These are phyloP conservation scores for Montipora sp. DNA, from an alignment of 64 coral and sea anemone genomes.

Conservation along the genomic window DNA sequence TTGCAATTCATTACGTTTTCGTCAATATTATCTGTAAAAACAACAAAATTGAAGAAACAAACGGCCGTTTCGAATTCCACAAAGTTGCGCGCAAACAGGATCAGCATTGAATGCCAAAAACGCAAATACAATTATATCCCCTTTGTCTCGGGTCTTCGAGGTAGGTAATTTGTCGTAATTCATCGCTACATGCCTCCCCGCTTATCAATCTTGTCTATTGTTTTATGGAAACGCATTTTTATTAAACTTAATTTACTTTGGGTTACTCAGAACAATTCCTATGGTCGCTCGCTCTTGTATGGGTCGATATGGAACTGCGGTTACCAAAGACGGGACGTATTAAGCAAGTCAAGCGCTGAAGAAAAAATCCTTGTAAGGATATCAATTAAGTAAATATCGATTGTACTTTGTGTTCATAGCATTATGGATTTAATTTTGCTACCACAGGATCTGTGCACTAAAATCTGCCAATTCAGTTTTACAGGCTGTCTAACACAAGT, in stretches of 20 bases:
- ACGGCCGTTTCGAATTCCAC: constrained; percentile 21
- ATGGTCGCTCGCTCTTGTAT: constrained; percentile 25
- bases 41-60: constrained; percentile 15
- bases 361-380: background rate
- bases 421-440: background rate
- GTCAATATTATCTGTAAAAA: constrained; percentile 28
- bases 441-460: background rate
- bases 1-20: background rate
- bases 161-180: constrained; percentile 1
- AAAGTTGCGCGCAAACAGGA: constrained; percentile 27
- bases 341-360: constrained; percentile 20
- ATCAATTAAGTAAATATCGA: constrained; percentile 41
- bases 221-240: background rate
- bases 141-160: constrained; percentile 9
- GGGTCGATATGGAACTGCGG: too few species aligned
- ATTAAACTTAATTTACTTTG: constrained; percentile 45
- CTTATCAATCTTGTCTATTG: constrained; percentile 2
- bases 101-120: background rate
- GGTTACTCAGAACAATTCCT: constrained; percentile 19
- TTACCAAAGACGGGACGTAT: background rate
- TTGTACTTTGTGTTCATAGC: background rate
- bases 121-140: background rate
- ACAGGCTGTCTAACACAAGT: background rate
- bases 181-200: background rate
- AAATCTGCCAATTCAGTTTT: background rate